Conservation (phyloP, 2,888 invertebrate genomes). For the Homarus gammarus region DNA sequence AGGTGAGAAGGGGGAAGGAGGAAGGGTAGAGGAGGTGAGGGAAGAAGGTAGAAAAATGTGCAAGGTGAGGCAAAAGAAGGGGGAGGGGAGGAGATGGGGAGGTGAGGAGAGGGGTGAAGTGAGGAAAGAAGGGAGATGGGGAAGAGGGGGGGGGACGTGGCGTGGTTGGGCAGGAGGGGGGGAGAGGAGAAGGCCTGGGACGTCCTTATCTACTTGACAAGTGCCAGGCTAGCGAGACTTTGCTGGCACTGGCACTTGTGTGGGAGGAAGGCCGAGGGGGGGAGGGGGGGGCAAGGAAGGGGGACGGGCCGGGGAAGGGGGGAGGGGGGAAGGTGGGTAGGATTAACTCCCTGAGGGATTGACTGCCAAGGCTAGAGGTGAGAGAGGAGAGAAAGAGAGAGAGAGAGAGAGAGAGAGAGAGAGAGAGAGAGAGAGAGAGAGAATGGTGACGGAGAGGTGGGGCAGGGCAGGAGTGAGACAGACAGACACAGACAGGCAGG, state of each 20-base stretch:
- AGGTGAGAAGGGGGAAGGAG: neutral
- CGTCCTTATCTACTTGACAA: constrained; percentile 46
- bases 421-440: neutral
- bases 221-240: constrained; percentile 37
- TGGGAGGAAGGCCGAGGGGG: neutral
- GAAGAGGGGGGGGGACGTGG: neutral
- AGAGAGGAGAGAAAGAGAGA: neutral
- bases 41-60: no score
- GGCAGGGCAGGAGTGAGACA: no score
- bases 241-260: constrained; percentile 33
- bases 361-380: neutral
- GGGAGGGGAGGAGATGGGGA: neutral
- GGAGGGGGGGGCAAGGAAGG: neutral
- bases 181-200: constrained; percentile 22
- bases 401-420: no score
- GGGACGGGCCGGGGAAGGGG: neutral
- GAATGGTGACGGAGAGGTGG: neutral
- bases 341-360: neutral
- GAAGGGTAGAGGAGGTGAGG: neutral
- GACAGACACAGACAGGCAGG: neutral
- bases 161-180: neutral
- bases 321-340: neutral
- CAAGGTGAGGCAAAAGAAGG: no score
- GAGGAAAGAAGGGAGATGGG: neutral
- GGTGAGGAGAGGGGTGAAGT: neutral